Base-by-base conservation (phyloP, 2,113 vertebrate species). In the Hemibagrus wyckioides region DNA sequence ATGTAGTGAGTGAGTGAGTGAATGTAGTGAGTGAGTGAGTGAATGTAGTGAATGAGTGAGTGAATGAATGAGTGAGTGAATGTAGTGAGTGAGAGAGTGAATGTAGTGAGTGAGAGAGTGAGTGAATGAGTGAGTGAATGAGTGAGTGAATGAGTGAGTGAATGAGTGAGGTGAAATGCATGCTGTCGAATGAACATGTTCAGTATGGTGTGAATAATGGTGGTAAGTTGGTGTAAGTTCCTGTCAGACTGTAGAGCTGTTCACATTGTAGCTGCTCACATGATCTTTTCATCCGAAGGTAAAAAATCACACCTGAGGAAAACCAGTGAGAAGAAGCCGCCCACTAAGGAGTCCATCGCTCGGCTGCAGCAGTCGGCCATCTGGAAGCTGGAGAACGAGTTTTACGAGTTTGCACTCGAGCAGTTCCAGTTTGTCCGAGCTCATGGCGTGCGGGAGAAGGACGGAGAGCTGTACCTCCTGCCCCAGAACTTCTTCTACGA, bases 351-450 rank as follows among this genome's bases (percentile, higher is more conserved):
- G 94, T 99, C 98, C 41, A 97, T 97, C 86, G 96, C 97, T 89
- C 98, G 97, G 92, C 96, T 99, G 65, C 98, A 99, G 92, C 98
- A 99, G 91, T 99, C 98, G 6, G 95, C 96, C 95, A 97, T 99
- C 93, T 99, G 98, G 98, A 99, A 98, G 94, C 99, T 99, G 97
- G 98, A 99, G 93, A 99, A 99, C 7, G 98, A 99, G 93, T 99
- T 99, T 94, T 99, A 99, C 83, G 98, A 99, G 94, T 99, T 99
- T 95, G 97, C 98, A 28, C 93, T 99, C 89, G 98, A 99, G 94
- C 98, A 99, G 93, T 99, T 99, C 94, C 98, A 99, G 92, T 99
- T 99, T 85, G 97, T 99, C 93, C 95, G 98, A 91, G 98, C 98
- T 71, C 98, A 99, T 0, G 98, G 97, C 17, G 98, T 99, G 88